Evolutionary conservation across 2,113 vertebrate genomes (phyloP).

Genomic region (Lepidothrix coronata): DNA sequence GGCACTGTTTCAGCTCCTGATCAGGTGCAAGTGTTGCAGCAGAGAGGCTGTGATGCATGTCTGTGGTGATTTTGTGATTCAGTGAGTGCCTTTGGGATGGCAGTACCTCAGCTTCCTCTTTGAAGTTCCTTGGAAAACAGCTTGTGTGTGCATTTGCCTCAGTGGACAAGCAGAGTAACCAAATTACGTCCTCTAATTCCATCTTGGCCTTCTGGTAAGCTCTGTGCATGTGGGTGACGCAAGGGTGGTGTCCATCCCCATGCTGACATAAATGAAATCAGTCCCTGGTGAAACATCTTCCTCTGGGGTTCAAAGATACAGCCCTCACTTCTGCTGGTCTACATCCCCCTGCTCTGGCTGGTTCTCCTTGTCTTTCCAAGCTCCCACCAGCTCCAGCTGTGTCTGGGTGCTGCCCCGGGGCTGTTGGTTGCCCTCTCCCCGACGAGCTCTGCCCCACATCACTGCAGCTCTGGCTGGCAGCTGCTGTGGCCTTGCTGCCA

Average conservation of each 20-base stretch:
- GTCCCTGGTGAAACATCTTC: background rate
- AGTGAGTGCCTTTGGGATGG: background rate
- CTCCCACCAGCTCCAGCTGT: background rate
- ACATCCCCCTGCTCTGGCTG: background rate
- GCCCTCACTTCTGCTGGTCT: background rate
- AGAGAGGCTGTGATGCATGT: background rate
- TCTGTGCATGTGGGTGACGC: background rate
- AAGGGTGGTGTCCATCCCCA: background rate
- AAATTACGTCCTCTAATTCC: conserved; percentile 2
- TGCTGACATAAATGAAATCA: background rate
- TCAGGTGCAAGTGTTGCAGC: background rate
- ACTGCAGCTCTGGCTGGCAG: background rate
- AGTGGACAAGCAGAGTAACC: background rate
- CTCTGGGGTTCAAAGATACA: background rate
- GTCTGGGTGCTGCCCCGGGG: background rate
- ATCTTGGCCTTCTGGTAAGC: background rate
- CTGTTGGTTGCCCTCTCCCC: background rate
- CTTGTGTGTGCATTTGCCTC: background rate
- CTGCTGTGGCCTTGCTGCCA: background rate
- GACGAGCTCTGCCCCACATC: rapidly evolving
- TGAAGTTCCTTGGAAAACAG: background rate
- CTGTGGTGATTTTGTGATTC: background rate
- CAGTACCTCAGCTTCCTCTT: background rate
- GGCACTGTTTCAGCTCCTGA: background rate
- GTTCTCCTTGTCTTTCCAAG: background rate